Evolutionary conservation across 2,888 invertebrate genomes (phyloP).

Genomic region (Polia nebulosa): DNA sequence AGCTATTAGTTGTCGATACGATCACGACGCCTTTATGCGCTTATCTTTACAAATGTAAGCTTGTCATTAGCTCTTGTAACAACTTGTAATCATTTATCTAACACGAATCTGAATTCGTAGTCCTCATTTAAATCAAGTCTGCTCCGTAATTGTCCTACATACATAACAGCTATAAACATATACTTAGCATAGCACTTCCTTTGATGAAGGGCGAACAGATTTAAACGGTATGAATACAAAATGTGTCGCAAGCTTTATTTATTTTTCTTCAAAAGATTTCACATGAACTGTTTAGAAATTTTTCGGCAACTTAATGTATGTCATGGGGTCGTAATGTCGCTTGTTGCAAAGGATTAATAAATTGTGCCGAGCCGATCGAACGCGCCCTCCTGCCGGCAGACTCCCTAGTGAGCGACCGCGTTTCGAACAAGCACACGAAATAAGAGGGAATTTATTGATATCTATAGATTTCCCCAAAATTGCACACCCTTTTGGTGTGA

Average conservation of each 20-base stretch:
- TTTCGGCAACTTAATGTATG: constrained; percentile 16
- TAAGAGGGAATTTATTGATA: constrained; percentile 54
- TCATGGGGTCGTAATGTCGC: constrained; percentile 21
- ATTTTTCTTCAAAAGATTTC: constrained; percentile 57
- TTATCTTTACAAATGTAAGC: constrained; percentile 2
- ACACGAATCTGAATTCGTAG: constrained; percentile 3
- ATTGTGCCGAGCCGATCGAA: constrained; percentile 20
- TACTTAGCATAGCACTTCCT: constrained; percentile 39
- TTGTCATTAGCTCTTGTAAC: constrained; percentile 4
- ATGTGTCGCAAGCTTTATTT: constrained; percentile 49
- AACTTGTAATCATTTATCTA: constrained; percentile 12
- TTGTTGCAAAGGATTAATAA: constrained; percentile 49
- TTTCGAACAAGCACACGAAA: constrained; percentile 44
- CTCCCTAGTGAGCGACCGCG: constrained; percentile 32
- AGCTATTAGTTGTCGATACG: constrained; percentile 41
- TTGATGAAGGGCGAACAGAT: constrained; percentile 53
- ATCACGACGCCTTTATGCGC: background rate
- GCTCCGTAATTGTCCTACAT: constrained; percentile 15
- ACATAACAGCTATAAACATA: constrained; percentile 14
- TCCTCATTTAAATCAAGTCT: constrained; percentile 19
- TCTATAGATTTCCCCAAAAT: constrained; percentile 40
- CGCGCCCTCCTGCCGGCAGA: constrained; percentile 33
- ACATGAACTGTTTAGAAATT: constrained; percentile 22
- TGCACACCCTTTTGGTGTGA: constrained; percentile 33
- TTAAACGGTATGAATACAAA: constrained; percentile 49